A percentile compares a stretch with the other conserved stretches of the same genome.
These are phyloP conservation scores for Magallana nippona DNA, from an alignment of 2,888 invertebrate genomes.

Conservation along the genomic window DNA sequence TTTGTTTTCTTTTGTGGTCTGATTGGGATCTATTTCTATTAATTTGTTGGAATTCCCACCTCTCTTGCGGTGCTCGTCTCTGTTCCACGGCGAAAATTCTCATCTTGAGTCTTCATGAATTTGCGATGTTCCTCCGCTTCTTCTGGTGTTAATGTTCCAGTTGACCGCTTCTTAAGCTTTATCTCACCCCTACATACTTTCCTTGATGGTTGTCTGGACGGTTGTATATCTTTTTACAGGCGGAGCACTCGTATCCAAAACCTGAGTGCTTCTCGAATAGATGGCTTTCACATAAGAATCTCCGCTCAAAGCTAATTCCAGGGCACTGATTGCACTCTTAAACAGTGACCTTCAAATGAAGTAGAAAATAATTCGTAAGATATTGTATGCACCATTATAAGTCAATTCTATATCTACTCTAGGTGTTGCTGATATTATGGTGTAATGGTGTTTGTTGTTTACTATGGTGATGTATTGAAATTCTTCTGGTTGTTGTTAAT, in stretches of 20 bases:
- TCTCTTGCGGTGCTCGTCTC: background rate
- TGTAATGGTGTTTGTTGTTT: no score
- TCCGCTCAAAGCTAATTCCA: slow-evolving; percentile 17
- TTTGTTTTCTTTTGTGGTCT: background rate
- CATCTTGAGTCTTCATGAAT: background rate
- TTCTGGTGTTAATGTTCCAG: background rate
- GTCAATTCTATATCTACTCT: no score
- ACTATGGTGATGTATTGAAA: background rate
- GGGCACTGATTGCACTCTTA: slow-evolving; percentile 13
- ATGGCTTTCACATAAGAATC: slow-evolving; percentile 13
- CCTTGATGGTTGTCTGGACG: background rate
- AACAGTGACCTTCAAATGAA: slow-evolving; percentile 1
- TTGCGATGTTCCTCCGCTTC: background rate
- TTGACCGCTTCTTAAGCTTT: background rate
- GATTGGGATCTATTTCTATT: background rate
- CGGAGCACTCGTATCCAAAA: background rate
- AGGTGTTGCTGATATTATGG: no score
- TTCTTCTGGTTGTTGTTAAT: background rate
- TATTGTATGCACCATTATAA: no score
- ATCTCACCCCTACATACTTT: background rate
- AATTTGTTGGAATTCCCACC: background rate
- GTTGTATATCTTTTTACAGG: background rate
- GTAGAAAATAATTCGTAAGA: no score
- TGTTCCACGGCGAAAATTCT: background rate
- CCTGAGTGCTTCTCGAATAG: slow-evolving; percentile 12